Evolutionary conservation across 2,888 invertebrate species (phyloP).

Genomic region (Hirtodrosophila histrioides): DNA sequence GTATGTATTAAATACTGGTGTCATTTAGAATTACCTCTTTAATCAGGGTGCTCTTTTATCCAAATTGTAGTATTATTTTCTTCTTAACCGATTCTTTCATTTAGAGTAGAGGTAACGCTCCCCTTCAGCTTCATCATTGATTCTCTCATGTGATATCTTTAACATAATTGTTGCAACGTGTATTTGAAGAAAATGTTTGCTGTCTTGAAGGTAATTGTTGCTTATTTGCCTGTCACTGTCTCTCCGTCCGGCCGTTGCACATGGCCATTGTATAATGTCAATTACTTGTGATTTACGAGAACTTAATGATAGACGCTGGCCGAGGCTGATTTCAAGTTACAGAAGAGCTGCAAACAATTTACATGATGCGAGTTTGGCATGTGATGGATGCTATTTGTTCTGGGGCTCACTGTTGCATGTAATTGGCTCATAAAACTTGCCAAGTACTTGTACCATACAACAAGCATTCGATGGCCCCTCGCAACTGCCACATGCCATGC

Average conservation of each 20-base stretch:
- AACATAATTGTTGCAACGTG: conserved; percentile 75
- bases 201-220: conserved; percentile 71
- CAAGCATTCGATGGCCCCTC: conserved; percentile 19
- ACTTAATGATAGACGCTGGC: conserved; percentile 69
- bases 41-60: no score
- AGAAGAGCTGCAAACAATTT: conserved; percentile 44
- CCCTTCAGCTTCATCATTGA: conserved; percentile 13
- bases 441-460: background rate
- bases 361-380: conserved; percentile 65
- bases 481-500: background rate
- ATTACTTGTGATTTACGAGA: conserved; percentile 82
- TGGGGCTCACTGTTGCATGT: conserved; percentile 74
- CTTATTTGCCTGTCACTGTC: conserved; percentile 60
- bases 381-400: conserved; percentile 73
- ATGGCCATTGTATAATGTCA: conserved; percentile 74
- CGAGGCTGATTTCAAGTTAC: conserved; percentile 41
- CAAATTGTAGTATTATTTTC: background rate
- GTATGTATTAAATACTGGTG: no score
- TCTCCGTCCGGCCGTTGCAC: conserved; percentile 16
- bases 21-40: background rate
- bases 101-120: conserved; percentile 20
- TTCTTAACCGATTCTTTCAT: background rate
- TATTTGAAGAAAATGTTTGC: conserved; percentile 52
- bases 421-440: conserved; percentile 68
- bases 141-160: conserved; percentile 55